Conservation (phyloP, 2,888 invertebrate genomes). For the Drosophila kanekoi region DNA sequence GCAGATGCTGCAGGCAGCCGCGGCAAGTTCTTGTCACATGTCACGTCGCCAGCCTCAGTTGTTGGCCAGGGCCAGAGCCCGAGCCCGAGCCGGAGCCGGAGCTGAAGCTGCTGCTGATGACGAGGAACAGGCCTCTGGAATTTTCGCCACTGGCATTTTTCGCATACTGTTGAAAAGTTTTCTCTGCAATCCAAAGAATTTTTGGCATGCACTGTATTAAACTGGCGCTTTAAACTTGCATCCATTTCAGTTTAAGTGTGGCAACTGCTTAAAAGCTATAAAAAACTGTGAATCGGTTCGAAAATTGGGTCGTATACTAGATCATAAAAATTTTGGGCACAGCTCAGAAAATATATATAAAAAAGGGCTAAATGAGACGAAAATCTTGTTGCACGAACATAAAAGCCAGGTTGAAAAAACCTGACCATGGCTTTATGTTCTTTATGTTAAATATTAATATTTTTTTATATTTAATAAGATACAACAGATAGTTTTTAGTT, state of each 20-base stretch:
- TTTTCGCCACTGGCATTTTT: constrained; percentile 45
- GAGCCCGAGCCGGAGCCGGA: constrained; percentile 6
- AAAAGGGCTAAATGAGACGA: too few relatives aligned
- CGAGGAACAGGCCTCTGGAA: constrained; percentile 52
- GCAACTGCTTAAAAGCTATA: constrained; percentile 5
- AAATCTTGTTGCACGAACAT: too few relatives aligned
- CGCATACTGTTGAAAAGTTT: constrained; percentile 47
- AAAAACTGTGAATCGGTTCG: not conserved
- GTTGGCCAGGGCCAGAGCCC: constrained; percentile 14
- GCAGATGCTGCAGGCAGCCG: constrained; percentile 71
- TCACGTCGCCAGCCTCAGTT: constrained; percentile 67
- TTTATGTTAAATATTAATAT: too few relatives aligned
- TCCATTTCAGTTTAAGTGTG: constrained; percentile 6
- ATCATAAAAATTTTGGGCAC: not conserved
- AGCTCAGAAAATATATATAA: not conserved
- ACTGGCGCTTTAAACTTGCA: constrained; percentile 36
- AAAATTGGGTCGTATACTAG: not conserved
- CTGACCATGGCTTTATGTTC: too few relatives aligned
- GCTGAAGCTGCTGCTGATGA: constrained; percentile 20
- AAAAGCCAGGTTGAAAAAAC: too few relatives aligned
- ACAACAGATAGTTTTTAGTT: constrained; percentile 12
- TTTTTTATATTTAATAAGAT: too few relatives aligned
- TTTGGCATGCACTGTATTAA: constrained; percentile 30
- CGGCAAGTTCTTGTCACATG: constrained; percentile 80
- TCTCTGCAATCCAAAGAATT: constrained; percentile 35